A percentile compares a stretch with the other conserved stretches of the same genome.
Evolutionary conservation across 2,888 invertebrate species (phyloP).

Genomic region (Euzophera pinguis): DNA sequence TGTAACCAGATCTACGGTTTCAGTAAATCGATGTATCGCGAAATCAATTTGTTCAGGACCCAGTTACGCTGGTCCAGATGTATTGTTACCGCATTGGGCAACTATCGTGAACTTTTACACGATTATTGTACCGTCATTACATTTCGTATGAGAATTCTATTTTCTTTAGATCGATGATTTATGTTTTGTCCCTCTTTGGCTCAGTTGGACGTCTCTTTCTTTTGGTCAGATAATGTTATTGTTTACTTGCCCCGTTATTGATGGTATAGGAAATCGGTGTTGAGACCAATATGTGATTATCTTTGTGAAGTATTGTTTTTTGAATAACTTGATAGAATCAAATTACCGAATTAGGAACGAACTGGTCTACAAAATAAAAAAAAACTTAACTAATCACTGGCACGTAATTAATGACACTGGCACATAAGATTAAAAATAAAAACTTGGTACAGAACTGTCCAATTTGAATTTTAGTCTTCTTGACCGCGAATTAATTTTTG

Average conservation of each 20-base stretch:
- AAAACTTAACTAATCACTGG: not conserved
- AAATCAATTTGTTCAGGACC: slow-evolving; percentile 52
- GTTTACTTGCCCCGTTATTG: slow-evolving; percentile 70
- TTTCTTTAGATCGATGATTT: slow-evolving; percentile 67
- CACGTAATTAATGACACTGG: slow-evolving; percentile 13
- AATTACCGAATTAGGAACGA: not conserved
- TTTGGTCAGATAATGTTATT: slow-evolving; percentile 65
- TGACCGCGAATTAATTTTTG: not conserved
- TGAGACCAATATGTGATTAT: slow-evolving; percentile 58
- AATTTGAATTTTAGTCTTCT: not conserved
- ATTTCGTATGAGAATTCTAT: slow-evolving; percentile 77
- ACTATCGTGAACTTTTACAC: slow-evolving; percentile 78
- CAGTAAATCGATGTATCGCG: slow-evolving; percentile 30
- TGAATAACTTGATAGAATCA: slow-evolving; percentile 7
- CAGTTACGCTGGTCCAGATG: slow-evolving; percentile 38
- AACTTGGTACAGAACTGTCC: too few species aligned
- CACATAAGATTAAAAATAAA: not conserved
- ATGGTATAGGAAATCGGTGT: slow-evolving; percentile 56
- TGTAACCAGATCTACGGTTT: slow-evolving; percentile 40
- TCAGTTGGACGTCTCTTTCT: slow-evolving; percentile 42
- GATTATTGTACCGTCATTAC: slow-evolving; percentile 73
- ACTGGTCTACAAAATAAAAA: not conserved
- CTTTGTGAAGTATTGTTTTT: slow-evolving; percentile 26
- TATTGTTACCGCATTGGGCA: slow-evolving; percentile 70
- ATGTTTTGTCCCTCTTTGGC: slow-evolving; percentile 42